Percentiles rank a stretch among this genome's conserved stretches.
Evolutionary conservation across 92 coral and sea anemone species (phyloP).

Genomic region (Parazoanthus darwini): DNA sequence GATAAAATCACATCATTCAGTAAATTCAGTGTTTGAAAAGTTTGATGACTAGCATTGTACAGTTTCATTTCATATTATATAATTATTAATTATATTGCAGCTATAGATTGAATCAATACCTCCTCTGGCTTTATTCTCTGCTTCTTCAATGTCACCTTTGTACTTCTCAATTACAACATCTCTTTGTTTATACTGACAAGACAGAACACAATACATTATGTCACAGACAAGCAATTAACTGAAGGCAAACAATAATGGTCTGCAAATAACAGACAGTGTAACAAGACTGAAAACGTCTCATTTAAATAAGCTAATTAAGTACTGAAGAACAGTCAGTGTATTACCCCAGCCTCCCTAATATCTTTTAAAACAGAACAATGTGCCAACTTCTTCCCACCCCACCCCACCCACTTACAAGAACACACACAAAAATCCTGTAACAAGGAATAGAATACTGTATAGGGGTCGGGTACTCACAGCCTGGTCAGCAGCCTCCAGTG

Average conservation of each 20-base stretch:
- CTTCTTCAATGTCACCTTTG: slow-evolving; percentile 85
- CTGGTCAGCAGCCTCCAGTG: slow-evolving; percentile 98
- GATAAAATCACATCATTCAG: no score
- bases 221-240: no score
- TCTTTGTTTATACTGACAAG: slow-evolving; percentile 80
- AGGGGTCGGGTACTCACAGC: slow-evolving; percentile 68
- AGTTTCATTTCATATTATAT: no score
- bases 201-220: neutral
- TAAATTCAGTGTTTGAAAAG: neutral
- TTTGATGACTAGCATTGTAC: neutral
- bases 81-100: no score
- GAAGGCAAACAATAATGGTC: no score
- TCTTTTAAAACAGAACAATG: no score
- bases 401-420: neutral
- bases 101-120: slow-evolving; percentile 36
- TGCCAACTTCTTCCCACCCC: neutral
- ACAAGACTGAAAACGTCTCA: no score
- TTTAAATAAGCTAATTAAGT: no score
- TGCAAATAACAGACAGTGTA: no score
- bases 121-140: slow-evolving; percentile 69
- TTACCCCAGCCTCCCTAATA: no score
- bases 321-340: no score
- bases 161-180: slow-evolving; percentile 83
- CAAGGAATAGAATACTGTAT: neutral
- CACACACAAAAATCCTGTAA: no score